A percentile compares a stretch with the other conserved stretches of the same genome.
These are phyloP conservation scores for Orussus abietinus DNA, from an alignment of 1,140 invertebrate species.

Conservation along the genomic window DNA sequence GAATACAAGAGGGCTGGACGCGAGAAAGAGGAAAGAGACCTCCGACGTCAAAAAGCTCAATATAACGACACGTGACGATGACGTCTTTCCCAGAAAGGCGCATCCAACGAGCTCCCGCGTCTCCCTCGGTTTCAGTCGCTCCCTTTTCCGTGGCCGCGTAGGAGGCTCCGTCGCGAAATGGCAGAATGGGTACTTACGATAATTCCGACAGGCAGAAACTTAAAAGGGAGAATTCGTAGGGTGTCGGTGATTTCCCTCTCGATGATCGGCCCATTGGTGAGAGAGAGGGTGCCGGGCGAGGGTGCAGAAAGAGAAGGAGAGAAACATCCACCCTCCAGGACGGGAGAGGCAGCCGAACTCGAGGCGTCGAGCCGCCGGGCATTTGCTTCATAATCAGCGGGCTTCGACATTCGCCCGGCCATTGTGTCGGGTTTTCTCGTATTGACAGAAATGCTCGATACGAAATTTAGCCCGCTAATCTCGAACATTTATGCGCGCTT, in stretches of 20 bases:
- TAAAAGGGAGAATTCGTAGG: slow-evolving; percentile 2
- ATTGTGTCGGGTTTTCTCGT: slow-evolving; percentile 39
- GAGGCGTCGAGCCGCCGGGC: no score
- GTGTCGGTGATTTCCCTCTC: no score
- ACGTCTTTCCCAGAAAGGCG: no score
- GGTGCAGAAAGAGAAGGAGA: slow-evolving; percentile 3
- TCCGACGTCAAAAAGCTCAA: no score
- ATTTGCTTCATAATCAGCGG: slow-evolving; percentile 48
- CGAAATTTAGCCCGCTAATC: slow-evolving; percentile 43
- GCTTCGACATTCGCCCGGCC: slow-evolving; percentile 42
- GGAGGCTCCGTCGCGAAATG: no score
- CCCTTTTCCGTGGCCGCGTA: background rate
- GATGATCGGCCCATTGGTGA: no score
- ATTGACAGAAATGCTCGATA: slow-evolving; percentile 50
- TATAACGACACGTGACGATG: no score
- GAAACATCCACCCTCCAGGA: no score
- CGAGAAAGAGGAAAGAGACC: background rate
- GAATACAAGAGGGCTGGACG: background rate
- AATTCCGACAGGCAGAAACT: background rate
- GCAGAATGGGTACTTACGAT: slow-evolving; percentile 7
- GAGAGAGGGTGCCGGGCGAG: background rate
- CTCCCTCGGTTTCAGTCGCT: background rate
- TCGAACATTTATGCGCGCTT: slow-evolving; percentile 43
- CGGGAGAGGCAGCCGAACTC: no score
- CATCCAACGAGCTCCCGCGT: slow-evolving; percentile 9